These are phyloP conservation scores for Tetragonisca angustula DNA, from an alignment of 2,888 invertebrate genomes.

Conservation along the genomic window DNA sequence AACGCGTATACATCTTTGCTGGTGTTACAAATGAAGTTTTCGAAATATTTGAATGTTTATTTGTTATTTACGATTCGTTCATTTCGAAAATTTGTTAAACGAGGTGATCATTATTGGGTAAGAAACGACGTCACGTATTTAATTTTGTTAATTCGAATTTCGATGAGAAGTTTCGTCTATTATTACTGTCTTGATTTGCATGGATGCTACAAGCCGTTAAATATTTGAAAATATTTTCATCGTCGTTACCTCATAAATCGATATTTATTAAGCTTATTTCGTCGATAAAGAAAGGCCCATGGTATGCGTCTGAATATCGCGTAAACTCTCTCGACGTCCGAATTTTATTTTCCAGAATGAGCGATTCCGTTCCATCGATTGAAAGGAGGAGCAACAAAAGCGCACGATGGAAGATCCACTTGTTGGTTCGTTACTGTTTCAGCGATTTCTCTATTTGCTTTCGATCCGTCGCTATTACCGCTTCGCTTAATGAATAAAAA, in stretches of 20 bases:
- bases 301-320: neutral
- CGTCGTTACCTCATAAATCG: neutral
- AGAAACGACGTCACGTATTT: no score
- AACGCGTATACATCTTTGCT: neutral
- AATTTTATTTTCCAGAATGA: neutral
- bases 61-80: no score
- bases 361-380: conserved; percentile 1
- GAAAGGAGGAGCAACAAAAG: neutral
- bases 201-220: no score
- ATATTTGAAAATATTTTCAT: neutral
- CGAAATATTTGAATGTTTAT: no score
- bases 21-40: no score
- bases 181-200: no score
- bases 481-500: conserved; percentile 11
- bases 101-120: no score
- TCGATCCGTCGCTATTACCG: conserved; percentile 1
- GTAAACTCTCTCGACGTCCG: neutral
- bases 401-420: neutral
- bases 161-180: no score
- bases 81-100: no score
- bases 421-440: conserved; percentile 20
- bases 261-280: neutral
- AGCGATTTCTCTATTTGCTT: conserved; percentile 11
- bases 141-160: no score
- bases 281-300: no score